Conservation (phyloP, 2,888 invertebrate genomes). For the Vesta saturnalis region DNA sequence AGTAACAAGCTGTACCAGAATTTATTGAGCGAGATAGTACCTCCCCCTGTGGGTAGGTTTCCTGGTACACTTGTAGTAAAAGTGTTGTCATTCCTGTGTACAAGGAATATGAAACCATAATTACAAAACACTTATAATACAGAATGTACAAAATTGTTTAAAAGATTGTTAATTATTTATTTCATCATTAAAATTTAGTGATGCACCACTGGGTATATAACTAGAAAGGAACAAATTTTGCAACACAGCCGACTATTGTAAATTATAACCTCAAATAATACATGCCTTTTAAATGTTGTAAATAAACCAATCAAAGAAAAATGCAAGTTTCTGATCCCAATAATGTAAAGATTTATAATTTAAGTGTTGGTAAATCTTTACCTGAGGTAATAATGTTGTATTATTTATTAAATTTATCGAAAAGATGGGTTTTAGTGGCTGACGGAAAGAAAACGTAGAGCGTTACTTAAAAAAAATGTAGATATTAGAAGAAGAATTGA, state of each 20-base stretch:
- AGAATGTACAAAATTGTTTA: no score
- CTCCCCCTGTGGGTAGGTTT: no score
- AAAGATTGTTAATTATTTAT: no score
- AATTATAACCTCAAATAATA: conserved; percentile 16
- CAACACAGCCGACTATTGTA: no score
- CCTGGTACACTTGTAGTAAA: no score
- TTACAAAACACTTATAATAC: no score
- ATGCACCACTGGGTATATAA: background rate
- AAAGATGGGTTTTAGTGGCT: conserved; percentile 91
- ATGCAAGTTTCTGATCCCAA: conserved; percentile 96
- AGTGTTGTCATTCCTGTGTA: no score
- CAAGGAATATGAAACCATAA: no score
- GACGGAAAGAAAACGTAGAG: conserved; percentile 82
- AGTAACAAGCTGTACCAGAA: no score
- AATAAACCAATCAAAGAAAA: conserved; percentile 23
- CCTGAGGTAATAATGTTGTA: conserved; percentile 78
- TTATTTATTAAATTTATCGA: conserved; percentile 13
- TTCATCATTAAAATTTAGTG: no score
- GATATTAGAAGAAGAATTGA: conserved; percentile 92
- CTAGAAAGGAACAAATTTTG: background rate
- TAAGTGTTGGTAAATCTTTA: conserved; percentile 95
- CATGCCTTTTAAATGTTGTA: background rate
- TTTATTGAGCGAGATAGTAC: no score
- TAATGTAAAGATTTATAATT: conserved; percentile 97
- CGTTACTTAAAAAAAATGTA: conserved; percentile 86